These are phyloP conservation scores for Axis porcinus DNA, from an alignment of 2,113 vertebrate species.

Conservation along the genomic window DNA sequence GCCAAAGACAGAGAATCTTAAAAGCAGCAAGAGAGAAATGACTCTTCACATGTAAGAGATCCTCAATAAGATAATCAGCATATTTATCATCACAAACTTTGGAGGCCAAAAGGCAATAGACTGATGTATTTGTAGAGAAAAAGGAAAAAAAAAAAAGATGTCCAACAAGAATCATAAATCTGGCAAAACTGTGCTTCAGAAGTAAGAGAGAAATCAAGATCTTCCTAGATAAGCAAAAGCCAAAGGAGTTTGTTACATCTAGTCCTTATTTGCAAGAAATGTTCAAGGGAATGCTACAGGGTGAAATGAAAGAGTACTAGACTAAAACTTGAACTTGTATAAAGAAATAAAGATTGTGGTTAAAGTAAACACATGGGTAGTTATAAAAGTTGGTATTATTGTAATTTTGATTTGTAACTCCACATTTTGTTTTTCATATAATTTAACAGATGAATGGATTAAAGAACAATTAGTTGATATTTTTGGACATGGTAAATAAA, in stretches of 20 bases:
- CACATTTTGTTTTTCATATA: background rate
- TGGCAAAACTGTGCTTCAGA: background rate
- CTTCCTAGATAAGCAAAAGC: background rate
- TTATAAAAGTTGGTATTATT: background rate
- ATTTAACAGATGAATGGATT: background rate
- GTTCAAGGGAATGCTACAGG: background rate
- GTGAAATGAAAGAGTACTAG: background rate
- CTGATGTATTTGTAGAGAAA: background rate
- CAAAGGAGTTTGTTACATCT: background rate
- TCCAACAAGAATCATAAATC: background rate
- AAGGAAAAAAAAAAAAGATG: background rate
- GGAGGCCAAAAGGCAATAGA: background rate
- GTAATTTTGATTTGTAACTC: background rate
- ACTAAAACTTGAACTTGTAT: background rate
- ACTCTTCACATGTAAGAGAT: background rate
- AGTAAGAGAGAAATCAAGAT: background rate
- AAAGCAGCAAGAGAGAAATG: background rate
- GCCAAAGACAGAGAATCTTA: background rate
- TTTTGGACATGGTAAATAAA: background rate
- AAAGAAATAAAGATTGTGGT: background rate
- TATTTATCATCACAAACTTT: background rate
- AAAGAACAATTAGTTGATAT: background rate
- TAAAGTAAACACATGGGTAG: background rate
- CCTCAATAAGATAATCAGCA: background rate
- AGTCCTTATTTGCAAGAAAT: background rate